Base-by-base conservation (phyloP, 1,140 invertebrate species). In the Odontomachus brunneus region DNA sequence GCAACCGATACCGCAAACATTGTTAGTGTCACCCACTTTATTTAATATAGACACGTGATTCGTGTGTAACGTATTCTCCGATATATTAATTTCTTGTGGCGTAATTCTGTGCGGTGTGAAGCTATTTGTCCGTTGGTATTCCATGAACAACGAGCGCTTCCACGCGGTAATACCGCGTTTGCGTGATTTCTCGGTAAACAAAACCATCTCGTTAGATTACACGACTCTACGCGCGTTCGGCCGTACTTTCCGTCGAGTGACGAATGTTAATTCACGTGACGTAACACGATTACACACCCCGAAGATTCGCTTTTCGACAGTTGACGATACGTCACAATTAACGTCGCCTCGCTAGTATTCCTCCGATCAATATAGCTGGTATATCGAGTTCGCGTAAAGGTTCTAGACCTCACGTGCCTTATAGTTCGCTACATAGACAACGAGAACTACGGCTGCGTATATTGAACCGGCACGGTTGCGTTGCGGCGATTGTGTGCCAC, bases 391-490 rank as follows among this genome's bases (percentile, higher is more conserved):
- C 9, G 49, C n/a, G 9, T 44, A 24, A 14, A 69, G 65, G n/a
- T 33, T 78, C n/a, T 44, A 62, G 33, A 62, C 55, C 48, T 69
- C 63, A 26, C 49, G 19, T 57, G 33, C 49, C 19, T 57, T 44
- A 57, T 19, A 67, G 74, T 24, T 5, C 44, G 51, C 75, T 38
- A 55, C 19, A 15, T 69, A 69, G 75, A 80, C 75, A 80, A 69
- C 65, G 65, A 51, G 51, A 11, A 11, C 17, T 78, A 67, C 55
- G 33, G n/a, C 29, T 55, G 60, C 51, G 65, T 80, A 57, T 80
- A 69, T 80, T 80, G 65, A 80, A 69, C 75, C 51, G 65, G 51
- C 63, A 55, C 55, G 55, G 75, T 55, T 55, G 33, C 29, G 38
- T 15, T 15, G n/a, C 22, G 24, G 33, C 63, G 24, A 33, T 80